phyloP scores from a whole-genome alignment of 2,888 invertebrate genomes.

The Geophilus truncorum region DNA sequence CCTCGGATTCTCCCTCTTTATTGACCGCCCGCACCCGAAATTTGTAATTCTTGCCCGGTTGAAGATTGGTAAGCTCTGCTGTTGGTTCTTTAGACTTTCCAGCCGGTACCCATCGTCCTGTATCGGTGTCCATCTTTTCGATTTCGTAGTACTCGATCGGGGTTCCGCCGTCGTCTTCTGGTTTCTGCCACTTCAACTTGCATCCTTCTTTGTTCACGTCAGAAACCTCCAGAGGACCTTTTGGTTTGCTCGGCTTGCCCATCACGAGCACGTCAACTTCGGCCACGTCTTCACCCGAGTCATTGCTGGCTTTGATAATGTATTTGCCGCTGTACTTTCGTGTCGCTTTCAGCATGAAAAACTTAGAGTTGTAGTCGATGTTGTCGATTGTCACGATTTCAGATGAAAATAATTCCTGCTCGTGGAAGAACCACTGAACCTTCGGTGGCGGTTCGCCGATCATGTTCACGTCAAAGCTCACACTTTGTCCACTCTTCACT shows the following conservation, averaged over 20 bases:
- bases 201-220: conserved; percentile 89
- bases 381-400: conserved; percentile 75
- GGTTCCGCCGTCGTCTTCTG: conserved; percentile 94
- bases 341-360: conserved; percentile 73
- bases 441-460: conserved; percentile 50
- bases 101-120: conserved; percentile 89
- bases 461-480: conserved; percentile 47
- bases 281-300: conserved; percentile 84
- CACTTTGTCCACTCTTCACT: conserved; percentile 49
- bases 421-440: conserved; percentile 71
- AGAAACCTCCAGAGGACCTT: conserved; percentile 86
- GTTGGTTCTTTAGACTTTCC: conserved; percentile 71
- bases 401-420: conserved; percentile 62
- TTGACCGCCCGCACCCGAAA: conserved; percentile 98
- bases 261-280: conserved; percentile 79
- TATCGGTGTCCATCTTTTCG: conserved; percentile 91
- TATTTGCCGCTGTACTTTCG: conserved; percentile 84
- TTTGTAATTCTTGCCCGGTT: conserved; percentile 95
- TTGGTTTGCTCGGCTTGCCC: conserved; percentile 84
- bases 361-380: conserved; percentile 87
- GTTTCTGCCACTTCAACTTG: conserved; percentile 91
- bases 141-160: conserved; percentile 91
- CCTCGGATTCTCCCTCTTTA: conserved; percentile 93
- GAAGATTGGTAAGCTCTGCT: conserved; percentile 80
- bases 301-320: conserved; percentile 85